Conservation (phyloP, 1,140 invertebrate genomes). For the Aphis craccivora region DNA sequence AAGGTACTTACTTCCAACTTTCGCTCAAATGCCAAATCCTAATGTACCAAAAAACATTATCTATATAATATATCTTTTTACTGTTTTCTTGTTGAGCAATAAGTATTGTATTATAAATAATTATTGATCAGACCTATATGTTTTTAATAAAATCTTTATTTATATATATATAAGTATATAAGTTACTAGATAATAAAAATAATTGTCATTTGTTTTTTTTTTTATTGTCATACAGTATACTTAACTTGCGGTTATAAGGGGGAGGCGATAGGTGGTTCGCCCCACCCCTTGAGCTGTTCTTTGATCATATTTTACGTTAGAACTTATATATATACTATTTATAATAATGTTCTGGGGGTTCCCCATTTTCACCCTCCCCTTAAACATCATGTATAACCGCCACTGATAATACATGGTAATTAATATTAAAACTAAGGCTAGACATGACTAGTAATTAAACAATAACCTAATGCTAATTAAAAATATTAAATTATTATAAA, state of each 20-base stretch:
- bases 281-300: no score
- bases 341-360: no score
- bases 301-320: no score
- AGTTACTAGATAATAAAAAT: slow-evolving; percentile 32
- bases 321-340: no score
- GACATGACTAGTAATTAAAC: background rate
- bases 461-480: background rate
- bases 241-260: no score
- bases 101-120: slow-evolving; percentile 29
- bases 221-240: slow-evolving; percentile 22
- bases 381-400: no score
- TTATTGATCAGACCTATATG: slow-evolving; percentile 9
- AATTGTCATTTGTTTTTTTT: slow-evolving; percentile 34
- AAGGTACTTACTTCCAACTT: background rate
- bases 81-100: slow-evolving; percentile 15
- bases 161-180: no score
- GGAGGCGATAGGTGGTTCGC: no score
- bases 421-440: slow-evolving; percentile 14
- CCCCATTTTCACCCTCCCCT: no score
- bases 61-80: slow-evolving; percentile 13
- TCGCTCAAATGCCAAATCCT: slow-evolving; percentile 42
- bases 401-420: background rate
- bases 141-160: slow-evolving; percentile 45
- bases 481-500: background rate
- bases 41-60: slow-evolving; percentile 36